A percentile compares a stretch with the other conserved stretches of the same genome.
Conservation (phyloP, 2,797 vertebrate species). For the Poecilia picta region DNA sequence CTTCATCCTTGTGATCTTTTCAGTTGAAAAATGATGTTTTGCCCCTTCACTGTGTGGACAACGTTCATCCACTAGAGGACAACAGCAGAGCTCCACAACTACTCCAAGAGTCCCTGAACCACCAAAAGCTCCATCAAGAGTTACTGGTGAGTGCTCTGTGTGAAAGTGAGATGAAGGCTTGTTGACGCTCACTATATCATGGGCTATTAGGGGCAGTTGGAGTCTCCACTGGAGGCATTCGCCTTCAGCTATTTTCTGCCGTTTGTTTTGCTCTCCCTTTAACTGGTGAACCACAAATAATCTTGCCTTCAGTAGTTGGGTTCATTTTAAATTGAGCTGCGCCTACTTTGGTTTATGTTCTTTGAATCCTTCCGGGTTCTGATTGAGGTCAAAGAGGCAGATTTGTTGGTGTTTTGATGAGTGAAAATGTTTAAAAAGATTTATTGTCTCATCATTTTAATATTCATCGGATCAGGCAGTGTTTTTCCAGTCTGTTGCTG, state of each 20-base stretch:
- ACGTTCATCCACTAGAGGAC: slow-evolving; percentile 71
- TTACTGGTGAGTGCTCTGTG: slow-evolving; percentile 79
- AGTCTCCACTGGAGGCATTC: slow-evolving; percentile 32
- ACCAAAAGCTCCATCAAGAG: slow-evolving; percentile 66
- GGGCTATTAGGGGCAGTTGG: slow-evolving; percentile 42
- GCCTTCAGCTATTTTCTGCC: slow-evolving; percentile 33
- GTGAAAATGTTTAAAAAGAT: slow-evolving; percentile 7
- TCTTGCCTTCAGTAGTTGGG: slow-evolving; percentile 49
- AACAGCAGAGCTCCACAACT: slow-evolving; percentile 50
- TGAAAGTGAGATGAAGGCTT: slow-evolving; percentile 35
- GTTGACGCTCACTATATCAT: slow-evolving; percentile 29
- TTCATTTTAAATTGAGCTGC: slow-evolving; percentile 48
- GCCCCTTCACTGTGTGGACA: slow-evolving; percentile 68
- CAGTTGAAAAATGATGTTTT: slow-evolving; percentile 82
- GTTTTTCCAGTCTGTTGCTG: not conserved
- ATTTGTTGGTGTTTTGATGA: slow-evolving; percentile 25
- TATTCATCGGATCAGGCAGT: not conserved
- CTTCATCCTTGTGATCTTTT: slow-evolving; percentile 11
- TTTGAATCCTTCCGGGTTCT: slow-evolving; percentile 28
- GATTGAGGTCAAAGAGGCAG: slow-evolving; percentile 41
- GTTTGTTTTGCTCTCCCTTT: slow-evolving; percentile 36
- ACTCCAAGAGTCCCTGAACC: slow-evolving; percentile 67
- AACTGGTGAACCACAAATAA: slow-evolving; percentile 48
- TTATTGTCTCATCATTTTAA: not conserved
- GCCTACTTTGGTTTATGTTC: slow-evolving; percentile 7